Conservation (phyloP, 2,797 vertebrate genomes). For the Acipenser transmontanus region DNA sequence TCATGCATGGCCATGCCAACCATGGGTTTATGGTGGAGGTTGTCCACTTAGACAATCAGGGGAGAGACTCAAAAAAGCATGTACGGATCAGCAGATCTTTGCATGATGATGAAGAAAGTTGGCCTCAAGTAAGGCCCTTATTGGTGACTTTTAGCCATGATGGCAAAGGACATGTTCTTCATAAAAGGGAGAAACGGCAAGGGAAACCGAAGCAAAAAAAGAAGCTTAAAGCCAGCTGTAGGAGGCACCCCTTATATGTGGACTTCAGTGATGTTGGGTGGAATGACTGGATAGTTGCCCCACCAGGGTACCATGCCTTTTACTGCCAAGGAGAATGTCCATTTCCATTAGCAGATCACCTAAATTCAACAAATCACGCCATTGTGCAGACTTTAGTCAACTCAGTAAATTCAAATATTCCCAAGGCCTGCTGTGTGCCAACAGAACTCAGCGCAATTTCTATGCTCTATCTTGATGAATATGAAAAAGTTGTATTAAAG, state of each 20-base stretch:
- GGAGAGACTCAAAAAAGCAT: slow-evolving; percentile 67
- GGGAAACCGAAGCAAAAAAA: slow-evolving; percentile 77
- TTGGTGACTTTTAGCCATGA: slow-evolving; percentile 93
- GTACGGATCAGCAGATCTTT: slow-evolving; percentile 93
- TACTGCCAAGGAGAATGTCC: slow-evolving; percentile 97
- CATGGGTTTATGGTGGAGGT: slow-evolving; percentile 95
- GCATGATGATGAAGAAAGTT: slow-evolving; percentile 80
- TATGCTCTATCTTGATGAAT: slow-evolving; percentile 94
- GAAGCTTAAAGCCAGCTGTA: slow-evolving; percentile 87
- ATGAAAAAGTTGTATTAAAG: slow-evolving; percentile 96
- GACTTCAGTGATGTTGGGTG: slow-evolving; percentile 98
- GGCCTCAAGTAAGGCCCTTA: slow-evolving; percentile 85
- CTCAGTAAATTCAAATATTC: slow-evolving; percentile 96
- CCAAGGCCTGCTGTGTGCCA: slow-evolving; percentile 93
- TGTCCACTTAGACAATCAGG: slow-evolving; percentile 69
- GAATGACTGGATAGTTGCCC: slow-evolving; percentile 99
- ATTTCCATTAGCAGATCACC: slow-evolving; percentile 91
- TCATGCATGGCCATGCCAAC: slow-evolving; percentile 76
- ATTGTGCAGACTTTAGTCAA: slow-evolving; percentile 98
- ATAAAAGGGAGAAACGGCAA: slow-evolving; percentile 87
- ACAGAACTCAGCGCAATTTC: slow-evolving; percentile 97
- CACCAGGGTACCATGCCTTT: slow-evolving; percentile 92
- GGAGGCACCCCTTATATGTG: slow-evolving; percentile 88
- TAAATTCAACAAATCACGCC: slow-evolving; percentile 97
- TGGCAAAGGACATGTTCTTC: slow-evolving; percentile 83